These are phyloP conservation scores for Rhagophthalmus giganteus DNA, from an alignment of 2,888 invertebrate species.

Conservation along the genomic window DNA sequence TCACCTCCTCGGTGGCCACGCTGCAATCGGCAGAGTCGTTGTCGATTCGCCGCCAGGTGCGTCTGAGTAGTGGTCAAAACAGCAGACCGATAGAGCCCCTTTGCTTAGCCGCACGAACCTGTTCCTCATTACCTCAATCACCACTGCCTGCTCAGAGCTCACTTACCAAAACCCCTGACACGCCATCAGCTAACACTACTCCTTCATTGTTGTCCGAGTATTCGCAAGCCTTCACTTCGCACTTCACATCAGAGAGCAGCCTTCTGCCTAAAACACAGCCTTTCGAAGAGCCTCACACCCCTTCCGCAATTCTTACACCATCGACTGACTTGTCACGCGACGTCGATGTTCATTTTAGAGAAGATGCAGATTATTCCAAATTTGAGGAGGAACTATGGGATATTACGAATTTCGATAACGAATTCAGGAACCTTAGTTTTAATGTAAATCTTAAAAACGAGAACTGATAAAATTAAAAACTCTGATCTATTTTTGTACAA, in stretches of 20 bases:
- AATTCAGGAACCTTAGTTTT: conserved; percentile 42
- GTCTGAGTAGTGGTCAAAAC: conserved; percentile 51
- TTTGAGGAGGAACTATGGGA: conserved; percentile 53
- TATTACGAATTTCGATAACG: conserved; percentile 52
- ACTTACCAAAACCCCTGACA: conserved; percentile 64
- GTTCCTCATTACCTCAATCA: conserved; percentile 26
- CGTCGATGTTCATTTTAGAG: conserved; percentile 42
- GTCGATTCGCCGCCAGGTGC: conserved; percentile 57
- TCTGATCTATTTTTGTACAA: conserved; percentile 27
- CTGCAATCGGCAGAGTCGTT: conserved; percentile 68
- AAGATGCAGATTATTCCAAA: conserved; percentile 49
- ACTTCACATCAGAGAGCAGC: conserved; percentile 49
- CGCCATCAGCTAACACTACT: conserved; percentile 68
- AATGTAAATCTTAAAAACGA: conserved; percentile 19
- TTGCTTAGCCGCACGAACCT: conserved; percentile 29
- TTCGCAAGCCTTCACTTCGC: conserved; percentile 50
- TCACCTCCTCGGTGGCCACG: conserved; percentile 68
- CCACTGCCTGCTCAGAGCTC: conserved; percentile 45
- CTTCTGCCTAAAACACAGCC: conserved; percentile 39
- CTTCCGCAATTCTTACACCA: conserved; percentile 64
- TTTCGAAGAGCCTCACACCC: conserved; percentile 54
- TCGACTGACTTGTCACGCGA: conserved; percentile 54
- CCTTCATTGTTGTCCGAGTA: conserved; percentile 47
- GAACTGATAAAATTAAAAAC: conserved; percentile 5
- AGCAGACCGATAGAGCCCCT: conserved; percentile 42